Evolutionary conservation across 2,113 vertebrate genomes (phyloP), one percentile per base, ranked within the genome.

Genomic region (Ptychochromis oligacanthus): DNA sequence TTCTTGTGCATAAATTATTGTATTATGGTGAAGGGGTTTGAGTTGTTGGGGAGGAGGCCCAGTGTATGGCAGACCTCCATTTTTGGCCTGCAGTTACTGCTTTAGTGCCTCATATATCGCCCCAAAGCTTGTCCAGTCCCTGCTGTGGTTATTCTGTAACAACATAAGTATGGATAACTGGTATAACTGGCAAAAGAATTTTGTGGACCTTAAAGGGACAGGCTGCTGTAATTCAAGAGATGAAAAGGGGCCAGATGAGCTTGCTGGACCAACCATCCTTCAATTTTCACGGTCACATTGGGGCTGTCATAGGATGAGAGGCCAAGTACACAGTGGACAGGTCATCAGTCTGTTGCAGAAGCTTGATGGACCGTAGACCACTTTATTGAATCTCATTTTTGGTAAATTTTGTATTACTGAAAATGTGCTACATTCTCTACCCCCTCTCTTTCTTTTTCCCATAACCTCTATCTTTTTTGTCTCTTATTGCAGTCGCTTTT

Each of bases 41-140:
- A 43, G 17, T 70, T 70, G 43, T 31, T 52, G 26, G 24, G 17
- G 43, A 52, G 17, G 15, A 52, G 24, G 24, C 49, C 24, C 65
- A 31, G 18, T n/a, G 24, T 24, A 28, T 49, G 18, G 24, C 15
- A 52, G 22, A 7, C 40, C 3, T 70, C 65, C 0, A 0, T 28
- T 70, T 70, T 70, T 70, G 65, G 24, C 20, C 20, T 2, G 2
- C 1, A n/a, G 20, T 20, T 55, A 55, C 20, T 55, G 52, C 8
- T n/a, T 55, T n/a, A 55, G 52, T 55, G 52, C 65, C 20, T 55
- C 7, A 5, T n/a, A 9, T 20, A 4, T 20, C 7, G 18, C 8
- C 52, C 52, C 20, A 55, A 11, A 55, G 54, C 54, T 4, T 55
- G 8, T 11, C 6, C 22, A 40, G 43, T 20, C 43, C 9, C 43